Evolutionary conservation across 2,797 vertebrate genomes (phyloP).

Genomic region (Amphiprion clarkii): DNA sequence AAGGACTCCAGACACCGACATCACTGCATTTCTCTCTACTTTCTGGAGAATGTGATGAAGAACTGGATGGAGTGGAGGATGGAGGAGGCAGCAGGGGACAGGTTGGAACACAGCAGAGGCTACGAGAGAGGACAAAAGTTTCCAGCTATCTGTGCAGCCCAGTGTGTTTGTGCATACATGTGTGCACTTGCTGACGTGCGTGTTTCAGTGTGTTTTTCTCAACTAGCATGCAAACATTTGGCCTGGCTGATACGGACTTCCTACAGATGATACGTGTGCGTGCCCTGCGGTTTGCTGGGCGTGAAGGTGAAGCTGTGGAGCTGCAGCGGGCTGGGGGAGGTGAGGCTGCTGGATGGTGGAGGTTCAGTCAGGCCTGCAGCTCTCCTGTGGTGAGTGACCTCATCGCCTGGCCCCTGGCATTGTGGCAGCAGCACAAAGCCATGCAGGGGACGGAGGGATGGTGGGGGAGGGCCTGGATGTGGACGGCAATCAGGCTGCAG

Average conservation of each 20-base stretch:
- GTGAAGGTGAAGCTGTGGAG: slow-evolving; percentile 47
- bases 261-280: slow-evolving; percentile 2
- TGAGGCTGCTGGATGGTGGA: slow-evolving; percentile 57
- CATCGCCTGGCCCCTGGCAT: slow-evolving; percentile 82
- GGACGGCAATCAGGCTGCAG: slow-evolving; percentile 63
- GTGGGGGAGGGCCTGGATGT: slow-evolving; percentile 73
- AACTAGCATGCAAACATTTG: slow-evolving; percentile 14
- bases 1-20: slow-evolving; percentile 39
- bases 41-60: slow-evolving; percentile 37
- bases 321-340: slow-evolving; percentile 61
- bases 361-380: slow-evolving; percentile 81
- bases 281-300: slow-evolving; percentile 21
- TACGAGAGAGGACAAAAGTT: slow-evolving; percentile 65
- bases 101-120: slow-evolving; percentile 58
- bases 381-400: slow-evolving; percentile 85
- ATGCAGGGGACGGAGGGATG: slow-evolving; percentile 69
- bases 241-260: slow-evolving; percentile 34
- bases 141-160: slow-evolving; percentile 45
- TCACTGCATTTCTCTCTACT: slow-evolving; percentile 55
- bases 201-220: slow-evolving; percentile 18
- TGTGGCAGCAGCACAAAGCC: slow-evolving; percentile 82
- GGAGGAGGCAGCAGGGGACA: slow-evolving; percentile 58
- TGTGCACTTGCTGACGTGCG: slow-evolving; percentile 18
- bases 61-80: slow-evolving; percentile 44
- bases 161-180: slow-evolving; percentile 19